phyloP scores from a whole-genome alignment of 2,888 invertebrate species.

The Acanthosepion esculentum region DNA sequence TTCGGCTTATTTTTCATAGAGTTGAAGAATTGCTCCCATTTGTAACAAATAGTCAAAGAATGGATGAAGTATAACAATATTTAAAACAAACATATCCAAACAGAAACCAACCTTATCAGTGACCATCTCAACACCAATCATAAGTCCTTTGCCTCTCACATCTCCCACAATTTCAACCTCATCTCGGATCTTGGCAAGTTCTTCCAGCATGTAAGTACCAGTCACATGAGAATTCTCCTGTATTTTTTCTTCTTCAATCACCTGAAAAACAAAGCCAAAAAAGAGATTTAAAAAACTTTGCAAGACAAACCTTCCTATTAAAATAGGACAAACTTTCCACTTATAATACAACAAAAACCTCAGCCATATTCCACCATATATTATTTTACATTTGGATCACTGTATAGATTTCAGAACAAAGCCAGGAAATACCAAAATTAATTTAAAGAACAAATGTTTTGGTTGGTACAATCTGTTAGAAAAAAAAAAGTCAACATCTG shows the following conservation, averaged over 20 bases:
- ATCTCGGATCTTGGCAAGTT: slow-evolving; percentile 83
- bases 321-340: too few species aligned
- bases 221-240: slow-evolving; percentile 81
- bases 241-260: slow-evolving; percentile 77
- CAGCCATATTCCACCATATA: too few species aligned
- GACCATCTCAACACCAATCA: slow-evolving; percentile 94
- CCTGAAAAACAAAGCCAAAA: slow-evolving; percentile 78
- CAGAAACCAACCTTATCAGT: slow-evolving; percentile 73
- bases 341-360: too few species aligned
- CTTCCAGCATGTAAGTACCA: slow-evolving; percentile 87
- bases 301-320: not conserved
- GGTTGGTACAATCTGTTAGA: too few species aligned
- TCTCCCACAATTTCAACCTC: slow-evolving; percentile 85
- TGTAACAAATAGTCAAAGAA: too few species aligned
- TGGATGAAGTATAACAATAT: too few species aligned
- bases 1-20: too few species aligned
- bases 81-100: not conserved
- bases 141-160: slow-evolving; percentile 95
- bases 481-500: too few species aligned
- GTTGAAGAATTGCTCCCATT: too few species aligned
- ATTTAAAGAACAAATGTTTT: too few species aligned
- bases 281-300: not conserved
- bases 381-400: not conserved
- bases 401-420: not conserved
- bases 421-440: not conserved